Evolutionary conservation across 2,113 vertebrate species (phyloP).

Genomic region (Campylomormyrus numenius): DNA sequence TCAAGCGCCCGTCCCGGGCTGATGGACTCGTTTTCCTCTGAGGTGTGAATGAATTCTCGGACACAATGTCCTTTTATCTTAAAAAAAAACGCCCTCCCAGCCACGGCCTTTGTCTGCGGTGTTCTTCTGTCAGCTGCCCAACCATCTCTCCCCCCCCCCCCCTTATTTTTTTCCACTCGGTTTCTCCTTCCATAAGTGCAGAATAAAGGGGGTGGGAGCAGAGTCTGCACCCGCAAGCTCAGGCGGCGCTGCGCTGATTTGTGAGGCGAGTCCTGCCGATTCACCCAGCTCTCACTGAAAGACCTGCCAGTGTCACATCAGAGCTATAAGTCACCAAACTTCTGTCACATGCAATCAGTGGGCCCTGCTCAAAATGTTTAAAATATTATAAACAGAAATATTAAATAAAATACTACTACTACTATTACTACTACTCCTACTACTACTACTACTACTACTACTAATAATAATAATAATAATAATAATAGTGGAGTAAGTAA

Average conservation of each 20-base stretch:
- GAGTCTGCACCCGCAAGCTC: neutral
- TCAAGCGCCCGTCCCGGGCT: constrained; percentile 7
- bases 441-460: too few species aligned
- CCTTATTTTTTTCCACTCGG: neutral
- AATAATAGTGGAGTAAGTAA: neutral
- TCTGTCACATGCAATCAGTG: neutral
- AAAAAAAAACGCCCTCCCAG: constrained; percentile 23
- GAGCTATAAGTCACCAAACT: constrained; percentile 41
- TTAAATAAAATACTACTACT: neutral
- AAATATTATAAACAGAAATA: neutral
- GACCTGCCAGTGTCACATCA: neutral
- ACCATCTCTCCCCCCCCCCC: constrained; percentile 25
- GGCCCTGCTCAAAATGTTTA: neutral
- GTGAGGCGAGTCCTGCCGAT: neutral
- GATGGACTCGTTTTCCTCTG: constrained; percentile 11
- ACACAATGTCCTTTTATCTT: constrained; percentile 35
- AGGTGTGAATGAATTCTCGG: constrained; percentile 25
- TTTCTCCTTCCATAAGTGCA: neutral
- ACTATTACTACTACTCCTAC: neutral
- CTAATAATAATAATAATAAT: neutral
- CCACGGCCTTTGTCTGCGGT: constrained; percentile 38
- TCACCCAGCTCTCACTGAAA: neutral
- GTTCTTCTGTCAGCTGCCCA: constrained; percentile 25
- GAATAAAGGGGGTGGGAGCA: neutral
- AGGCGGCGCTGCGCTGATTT: neutral